phyloP scores from a whole-genome alignment of 2,113 vertebrate species.

The Lutjanus erythropterus region DNA sequence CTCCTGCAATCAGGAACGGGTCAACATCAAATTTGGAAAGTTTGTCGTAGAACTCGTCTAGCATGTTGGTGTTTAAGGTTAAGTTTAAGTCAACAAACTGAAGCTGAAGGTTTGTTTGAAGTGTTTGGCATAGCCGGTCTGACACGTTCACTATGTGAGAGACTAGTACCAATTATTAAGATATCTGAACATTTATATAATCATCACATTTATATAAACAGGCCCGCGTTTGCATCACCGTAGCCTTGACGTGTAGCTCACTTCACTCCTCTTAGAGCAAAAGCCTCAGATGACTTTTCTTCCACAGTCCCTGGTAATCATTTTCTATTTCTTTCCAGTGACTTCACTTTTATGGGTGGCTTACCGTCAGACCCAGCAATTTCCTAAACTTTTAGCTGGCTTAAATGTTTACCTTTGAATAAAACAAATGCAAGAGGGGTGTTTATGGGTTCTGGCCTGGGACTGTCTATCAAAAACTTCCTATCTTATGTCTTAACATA shows the following conservation, averaged over 20 bases:
- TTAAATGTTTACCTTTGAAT: not conserved
- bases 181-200: not conserved
- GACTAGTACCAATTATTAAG: not conserved
- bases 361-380: not conserved
- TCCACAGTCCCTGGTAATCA: not conserved
- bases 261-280: not conserved
- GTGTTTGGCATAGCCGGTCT: not conserved
- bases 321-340: not conserved
- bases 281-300: not conserved
- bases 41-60: conserved; percentile 15
- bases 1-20: not conserved
- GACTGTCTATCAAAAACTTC: too few relatives aligned
- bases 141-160: not conserved
- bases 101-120: not conserved
- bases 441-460: not conserved
- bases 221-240: not conserved
- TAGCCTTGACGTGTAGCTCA: too few relatives aligned
- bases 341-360: not conserved
- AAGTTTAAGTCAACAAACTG: conserved; percentile 19
- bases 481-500: too few relatives aligned
- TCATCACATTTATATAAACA: not conserved
- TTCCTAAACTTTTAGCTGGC: not conserved
- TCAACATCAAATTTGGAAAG: conserved; percentile 2
- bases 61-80: not conserved
- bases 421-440: not conserved